Evolutionary conservation across 37 sponge, comb jelly and placozoan genomes (phyloP), one percentile per base, ranked within the genome.

Genomic region (Ephydatia muelleri): DNA sequence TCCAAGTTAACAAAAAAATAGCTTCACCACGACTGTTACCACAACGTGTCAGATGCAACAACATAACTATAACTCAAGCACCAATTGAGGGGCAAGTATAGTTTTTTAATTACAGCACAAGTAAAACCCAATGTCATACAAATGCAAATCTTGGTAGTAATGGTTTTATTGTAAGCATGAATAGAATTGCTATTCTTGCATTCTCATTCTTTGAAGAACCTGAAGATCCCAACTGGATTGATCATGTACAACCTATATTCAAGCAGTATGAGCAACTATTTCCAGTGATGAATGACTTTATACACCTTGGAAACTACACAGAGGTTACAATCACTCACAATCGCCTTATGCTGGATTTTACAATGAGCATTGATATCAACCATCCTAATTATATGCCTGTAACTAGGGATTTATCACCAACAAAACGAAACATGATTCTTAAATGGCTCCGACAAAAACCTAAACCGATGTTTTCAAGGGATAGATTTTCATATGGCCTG

Each of bases 301-400:
- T 93, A 6, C 36, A 79, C 31, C 47, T 93, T 27, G 68, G 85
- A 70, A 64, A 80, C 23, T 93, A 84, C 70, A 36, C 38, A 11
- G 73, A 77, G 40, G 88, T 90, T 19, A 87, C 69, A 0, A 9
- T 71, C 22, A 43, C 43, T 43, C 43, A 57, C 16, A 57, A 16
- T 16, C 12, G 19, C 12, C 57, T 13, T 57, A 37, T 69, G 0
- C 64, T 85, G 12, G 82, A 85, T 49, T 34, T 70, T 28, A 26
- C 86, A 37, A 67, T 88, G 72, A 70, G 68, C 22, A 22, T 82
- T 26, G 78, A 81, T 38, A 31, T 82, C 23, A 70, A 86, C 34
- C 67, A 86, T 48, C 85, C 94, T 19, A 49, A 73, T 37, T 89
- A 90, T 75, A 93, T 93, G 94, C 94, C 94, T 28, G 78, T 65